phyloP scores from a whole-genome alignment of 1,140 invertebrate species.

The Drosophila neocordata region DNA sequence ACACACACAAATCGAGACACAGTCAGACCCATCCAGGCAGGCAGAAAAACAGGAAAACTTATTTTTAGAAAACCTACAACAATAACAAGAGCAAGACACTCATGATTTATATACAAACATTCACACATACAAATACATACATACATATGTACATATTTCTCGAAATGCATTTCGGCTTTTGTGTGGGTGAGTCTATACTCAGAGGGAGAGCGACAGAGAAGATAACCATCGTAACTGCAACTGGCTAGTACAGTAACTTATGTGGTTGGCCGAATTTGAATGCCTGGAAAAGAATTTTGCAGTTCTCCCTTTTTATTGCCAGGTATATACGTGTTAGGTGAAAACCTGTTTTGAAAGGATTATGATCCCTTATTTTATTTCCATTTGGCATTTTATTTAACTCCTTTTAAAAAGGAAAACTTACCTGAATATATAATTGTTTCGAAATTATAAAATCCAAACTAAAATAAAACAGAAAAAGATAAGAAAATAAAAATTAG shows the following conservation, averaged over 20 bases:
- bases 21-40: constrained; percentile 14
- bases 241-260: constrained; percentile 58
- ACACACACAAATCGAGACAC: constrained; percentile 21
- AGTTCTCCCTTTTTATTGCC: constrained; percentile 24
- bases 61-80: constrained; percentile 62
- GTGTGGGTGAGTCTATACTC: constrained; percentile 38
- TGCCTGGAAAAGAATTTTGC: constrained; percentile 29
- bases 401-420: constrained; percentile 19
- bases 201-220: constrained; percentile 14
- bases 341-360: constrained; percentile 74
- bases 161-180: constrained; percentile 29
- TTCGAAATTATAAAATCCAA: constrained; percentile 28
- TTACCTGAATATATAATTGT: constrained; percentile 26
- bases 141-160: constrained; percentile 33
- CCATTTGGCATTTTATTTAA: neutral
- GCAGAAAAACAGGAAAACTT: constrained; percentile 57
- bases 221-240: constrained; percentile 10
- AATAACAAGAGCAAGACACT: neutral
- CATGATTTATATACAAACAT: constrained; percentile 15
- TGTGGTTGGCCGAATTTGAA: constrained; percentile 62
- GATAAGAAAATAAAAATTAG: neutral
- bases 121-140: neutral
- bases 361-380: constrained; percentile 24
- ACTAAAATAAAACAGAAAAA: constrained; percentile 19
- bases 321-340: neutral